Percentiles rank a stretch among this genome's conserved stretches.
Evolutionary conservation across 2,888 invertebrate species (phyloP).

Genomic region (Parthenolecanium corni): DNA sequence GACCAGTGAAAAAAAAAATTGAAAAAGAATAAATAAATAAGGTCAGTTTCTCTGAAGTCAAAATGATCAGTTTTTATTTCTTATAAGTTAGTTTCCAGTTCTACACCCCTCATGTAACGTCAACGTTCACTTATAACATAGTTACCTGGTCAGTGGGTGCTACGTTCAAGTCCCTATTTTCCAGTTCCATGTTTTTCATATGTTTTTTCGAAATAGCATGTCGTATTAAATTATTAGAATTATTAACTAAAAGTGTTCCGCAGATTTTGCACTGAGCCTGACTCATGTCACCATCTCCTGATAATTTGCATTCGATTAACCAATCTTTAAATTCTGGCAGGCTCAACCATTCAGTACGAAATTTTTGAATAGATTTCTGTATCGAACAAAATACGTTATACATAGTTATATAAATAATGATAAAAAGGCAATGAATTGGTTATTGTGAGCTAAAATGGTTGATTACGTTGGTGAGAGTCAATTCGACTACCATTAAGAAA

Average conservation of each 20-base stretch:
- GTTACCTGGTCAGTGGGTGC: conserved; percentile 8
- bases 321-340: conserved; percentile 27
- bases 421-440: no score
- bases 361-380: conserved; percentile 23
- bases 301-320: conserved; percentile 23
- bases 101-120: no score
- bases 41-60: no score
- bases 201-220: conserved; percentile 26
- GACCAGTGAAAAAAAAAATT: no score
- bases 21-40: no score
- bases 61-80: no score
- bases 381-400: conserved; percentile 6
- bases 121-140: no score
- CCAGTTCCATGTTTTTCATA: conserved; percentile 27
- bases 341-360: conserved; percentile 21
- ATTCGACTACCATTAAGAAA: no score
- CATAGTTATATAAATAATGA: background rate
- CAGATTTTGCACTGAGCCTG: conserved; percentile 23
- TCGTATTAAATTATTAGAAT: conserved; percentile 25
- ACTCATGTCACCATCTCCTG: conserved; percentile 12
- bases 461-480: background rate
- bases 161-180: background rate
- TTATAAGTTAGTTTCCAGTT: no score
- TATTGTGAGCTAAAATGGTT: background rate
- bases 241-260: conserved; percentile 26